These are phyloP conservation scores for Sipha flava DNA, from an alignment of 1,140 invertebrate species.

Conservation along the genomic window DNA sequence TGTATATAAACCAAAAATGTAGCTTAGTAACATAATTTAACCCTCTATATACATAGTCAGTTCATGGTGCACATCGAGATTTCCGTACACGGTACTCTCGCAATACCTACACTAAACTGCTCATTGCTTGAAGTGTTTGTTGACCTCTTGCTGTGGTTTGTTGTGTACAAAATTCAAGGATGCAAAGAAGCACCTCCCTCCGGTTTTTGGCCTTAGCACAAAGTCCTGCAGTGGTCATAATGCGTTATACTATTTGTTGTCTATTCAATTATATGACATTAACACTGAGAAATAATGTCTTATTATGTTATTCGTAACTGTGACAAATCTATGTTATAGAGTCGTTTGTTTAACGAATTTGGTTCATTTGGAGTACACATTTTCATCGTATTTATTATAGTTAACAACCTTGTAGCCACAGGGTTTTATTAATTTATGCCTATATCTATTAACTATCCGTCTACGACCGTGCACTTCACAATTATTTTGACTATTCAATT, in stretches of 20 bases:
- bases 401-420: too few species aligned
- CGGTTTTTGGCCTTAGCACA: not conserved
- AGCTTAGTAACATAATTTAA: too few species aligned
- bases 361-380: not conserved
- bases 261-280: too few species aligned
- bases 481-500: too few species aligned
- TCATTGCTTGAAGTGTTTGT: slow-evolving; percentile 1
- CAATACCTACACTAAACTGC: not conserved
- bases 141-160: slow-evolving; percentile 11
- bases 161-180: slow-evolving; percentile 22
- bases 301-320: not conserved
- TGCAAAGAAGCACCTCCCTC: not conserved
- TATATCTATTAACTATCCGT: too few species aligned
- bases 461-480: too few species aligned
- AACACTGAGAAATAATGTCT: not conserved
- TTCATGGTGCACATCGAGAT: not conserved
- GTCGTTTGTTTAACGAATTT: not conserved
- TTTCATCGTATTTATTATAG: too few species aligned
- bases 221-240: not conserved
- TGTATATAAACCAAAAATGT: too few species aligned
- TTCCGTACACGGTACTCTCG: not conserved
- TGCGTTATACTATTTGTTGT: not conserved
- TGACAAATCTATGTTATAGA: not conserved
- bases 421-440: too few species aligned
- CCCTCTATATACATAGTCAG: not conserved